phyloP scores from a whole-genome alignment of 1,140 invertebrate species.

The Dufourea novaeangliae region DNA sequence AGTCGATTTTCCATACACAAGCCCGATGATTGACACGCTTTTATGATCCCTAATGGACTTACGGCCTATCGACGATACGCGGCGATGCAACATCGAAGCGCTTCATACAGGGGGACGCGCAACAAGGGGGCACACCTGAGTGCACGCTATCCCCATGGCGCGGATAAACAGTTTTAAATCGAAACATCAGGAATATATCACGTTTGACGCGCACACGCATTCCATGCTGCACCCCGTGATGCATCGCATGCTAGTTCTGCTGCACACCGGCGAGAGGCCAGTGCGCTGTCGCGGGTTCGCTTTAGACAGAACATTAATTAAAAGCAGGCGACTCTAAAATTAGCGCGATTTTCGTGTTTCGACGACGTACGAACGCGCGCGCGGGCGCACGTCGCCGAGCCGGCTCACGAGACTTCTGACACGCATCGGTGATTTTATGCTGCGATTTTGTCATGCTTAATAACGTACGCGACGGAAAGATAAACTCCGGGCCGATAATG shows the following conservation, averaged over 20 bases:
- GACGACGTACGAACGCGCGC: not conserved
- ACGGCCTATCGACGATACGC: slow-evolving; percentile 9
- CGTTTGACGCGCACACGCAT: slow-evolving; percentile 65
- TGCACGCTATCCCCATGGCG: slow-evolving; percentile 21
- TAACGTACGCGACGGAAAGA: not conserved
- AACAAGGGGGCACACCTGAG: slow-evolving; percentile 33
- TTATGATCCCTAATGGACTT: slow-evolving; percentile 40
- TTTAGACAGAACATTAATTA: slow-evolving; percentile 45
- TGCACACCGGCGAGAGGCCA: not conserved
- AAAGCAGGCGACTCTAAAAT: slow-evolving; percentile 5
- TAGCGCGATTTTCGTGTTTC: slow-evolving; percentile 12
- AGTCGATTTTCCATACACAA: slow-evolving; percentile 39
- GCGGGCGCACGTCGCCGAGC: not conserved
- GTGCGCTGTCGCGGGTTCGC: slow-evolving; percentile 11
- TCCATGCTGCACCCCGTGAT: slow-evolving; percentile 62
- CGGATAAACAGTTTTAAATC: slow-evolving; percentile 66
- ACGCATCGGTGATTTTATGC: not conserved
- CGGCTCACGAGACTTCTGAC: slow-evolving; percentile 10
- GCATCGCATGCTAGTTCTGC: slow-evolving; percentile 64
- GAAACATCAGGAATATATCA: slow-evolving; percentile 68
- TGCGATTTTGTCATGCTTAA: not conserved
- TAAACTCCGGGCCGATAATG: not conserved
- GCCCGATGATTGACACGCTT: slow-evolving; percentile 46
- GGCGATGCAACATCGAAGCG: slow-evolving; percentile 22
- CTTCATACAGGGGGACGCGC: slow-evolving; percentile 26